Base-by-base conservation (phyloP, 1,140 invertebrate genomes). In the Musca vetustissima region DNA sequence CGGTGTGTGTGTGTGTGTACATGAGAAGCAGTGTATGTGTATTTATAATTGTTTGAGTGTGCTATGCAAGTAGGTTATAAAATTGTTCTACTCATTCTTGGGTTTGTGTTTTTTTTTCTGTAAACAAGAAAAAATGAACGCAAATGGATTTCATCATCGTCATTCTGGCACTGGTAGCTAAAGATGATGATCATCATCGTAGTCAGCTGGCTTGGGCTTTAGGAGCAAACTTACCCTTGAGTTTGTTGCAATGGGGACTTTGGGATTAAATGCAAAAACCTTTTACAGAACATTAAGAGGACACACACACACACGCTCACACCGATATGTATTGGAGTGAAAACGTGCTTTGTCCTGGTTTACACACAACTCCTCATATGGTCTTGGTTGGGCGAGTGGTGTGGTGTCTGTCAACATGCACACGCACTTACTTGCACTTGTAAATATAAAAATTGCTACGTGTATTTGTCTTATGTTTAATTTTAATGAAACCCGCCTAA, bases 191-290 rank as follows among this genome's bases (percentile, higher is more conserved):
- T 36, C 55, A 59, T 28, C 55, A 32, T 59, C 28, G 3, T 36
- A n/a, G 14, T 61, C 55, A 61, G 36, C 36, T 43, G 36, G 36
- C 36, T 43, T 43, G 36, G 36, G 36, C 36, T 43, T 61, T 25
- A 19, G 36, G 32, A 61, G 15, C 19, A 61, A 61, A 61, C 57
- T 61, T 61, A 61, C 57, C 57, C 57, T 61, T 61, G 57, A 61
- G 57, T 61, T 61, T 61, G 57, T 61, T 61, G 57, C 57, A 61
- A 43, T 43, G 57, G 57, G 57, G 57, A 61, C 57, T 36, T 36
- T 36, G 57, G 57, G 57, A 61, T 61, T 61, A 61, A 61, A 61
- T 61, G 57, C 32, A 61, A 61, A 36, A 32, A 28, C 57, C 36
- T 61, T 61, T 61, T 36, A 61, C 57, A 43, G 57, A 28, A 61